phyloP scores from a whole-genome alignment of 2,113 vertebrate genomes.

The Desmodus rotundus region DNA sequence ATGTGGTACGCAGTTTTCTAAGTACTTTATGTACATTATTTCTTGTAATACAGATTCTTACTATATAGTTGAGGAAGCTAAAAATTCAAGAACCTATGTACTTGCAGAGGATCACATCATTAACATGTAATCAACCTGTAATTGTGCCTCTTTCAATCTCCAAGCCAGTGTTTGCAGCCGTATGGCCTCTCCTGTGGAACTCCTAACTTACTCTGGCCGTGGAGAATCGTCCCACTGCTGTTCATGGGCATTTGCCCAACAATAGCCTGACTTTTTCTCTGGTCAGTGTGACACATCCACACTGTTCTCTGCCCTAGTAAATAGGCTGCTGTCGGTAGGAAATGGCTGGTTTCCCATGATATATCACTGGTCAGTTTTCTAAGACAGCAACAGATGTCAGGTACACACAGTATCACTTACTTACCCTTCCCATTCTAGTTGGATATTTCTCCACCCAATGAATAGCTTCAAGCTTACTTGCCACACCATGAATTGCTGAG shows the following conservation, averaged over 20 bases:
- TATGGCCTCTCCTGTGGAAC: neutral
- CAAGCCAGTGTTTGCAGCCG: neutral
- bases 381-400: neutral
- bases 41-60: neutral
- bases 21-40: neutral
- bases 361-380: neutral
- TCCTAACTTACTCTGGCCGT: neutral
- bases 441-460: neutral
- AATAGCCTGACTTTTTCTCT: neutral
- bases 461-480: neutral
- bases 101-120: neutral
- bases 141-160: neutral
- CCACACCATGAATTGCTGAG: neutral
- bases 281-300: neutral
- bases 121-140: neutral
- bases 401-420: neutral
- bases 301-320: neutral
- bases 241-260: neutral
- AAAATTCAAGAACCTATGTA: neutral
- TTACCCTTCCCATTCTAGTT: neutral
- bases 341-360: neutral
- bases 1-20: neutral
- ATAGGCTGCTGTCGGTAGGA: neutral
- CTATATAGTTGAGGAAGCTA: neutral
- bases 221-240: neutral